Conservation (phyloP, 2,113 vertebrate species). For the Brachirus orientalis region DNA sequence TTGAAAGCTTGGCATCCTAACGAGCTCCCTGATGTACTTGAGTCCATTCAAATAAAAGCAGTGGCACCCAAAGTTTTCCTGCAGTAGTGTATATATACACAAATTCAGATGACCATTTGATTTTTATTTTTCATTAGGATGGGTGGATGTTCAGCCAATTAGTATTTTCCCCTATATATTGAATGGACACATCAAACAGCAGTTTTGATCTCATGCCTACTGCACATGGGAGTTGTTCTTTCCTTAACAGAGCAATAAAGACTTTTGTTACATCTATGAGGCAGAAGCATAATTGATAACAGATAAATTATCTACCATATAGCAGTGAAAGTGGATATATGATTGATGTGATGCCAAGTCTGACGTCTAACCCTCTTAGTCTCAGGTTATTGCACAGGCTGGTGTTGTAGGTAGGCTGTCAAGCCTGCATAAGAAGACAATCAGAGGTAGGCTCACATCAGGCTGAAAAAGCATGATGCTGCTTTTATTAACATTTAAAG, state of each 20-base stretch:
- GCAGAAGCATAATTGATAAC: slow-evolving; percentile 31
- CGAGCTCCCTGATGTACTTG: slow-evolving; percentile 55
- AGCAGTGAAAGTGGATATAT: slow-evolving; percentile 36
- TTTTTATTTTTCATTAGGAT: slow-evolving; percentile 21
- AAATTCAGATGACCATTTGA: slow-evolving; percentile 36
- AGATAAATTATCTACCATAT: slow-evolving; percentile 61
- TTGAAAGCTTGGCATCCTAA: slow-evolving; percentile 52
- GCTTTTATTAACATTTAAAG: slow-evolving; percentile 78
- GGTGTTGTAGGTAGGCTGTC: slow-evolving; percentile 50
- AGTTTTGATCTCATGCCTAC: slow-evolving; percentile 59
- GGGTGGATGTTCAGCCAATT: slow-evolving; percentile 45
- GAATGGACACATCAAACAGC: slow-evolving; percentile 53
- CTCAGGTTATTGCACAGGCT: slow-evolving; percentile 52
- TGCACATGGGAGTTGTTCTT: slow-evolving; percentile 43
- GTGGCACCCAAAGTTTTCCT: slow-evolving; percentile 33
- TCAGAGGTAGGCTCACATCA: slow-evolving; percentile 52
- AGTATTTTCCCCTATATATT: slow-evolving; percentile 26
- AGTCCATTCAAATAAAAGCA: slow-evolving; percentile 61
- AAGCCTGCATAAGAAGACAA: slow-evolving; percentile 56
- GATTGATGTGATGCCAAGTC: slow-evolving; percentile 65
- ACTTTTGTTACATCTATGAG: slow-evolving; percentile 43
- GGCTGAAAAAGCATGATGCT: slow-evolving; percentile 66
- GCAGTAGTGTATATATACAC: slow-evolving; percentile 1
- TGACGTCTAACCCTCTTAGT: slow-evolving; percentile 65
- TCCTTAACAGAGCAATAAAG: slow-evolving; percentile 54